Percentiles rank a stretch among this genome's conserved stretches.
Conservation (phyloP, 2,113 vertebrate genomes). For the Agelaius tricolor region DNA sequence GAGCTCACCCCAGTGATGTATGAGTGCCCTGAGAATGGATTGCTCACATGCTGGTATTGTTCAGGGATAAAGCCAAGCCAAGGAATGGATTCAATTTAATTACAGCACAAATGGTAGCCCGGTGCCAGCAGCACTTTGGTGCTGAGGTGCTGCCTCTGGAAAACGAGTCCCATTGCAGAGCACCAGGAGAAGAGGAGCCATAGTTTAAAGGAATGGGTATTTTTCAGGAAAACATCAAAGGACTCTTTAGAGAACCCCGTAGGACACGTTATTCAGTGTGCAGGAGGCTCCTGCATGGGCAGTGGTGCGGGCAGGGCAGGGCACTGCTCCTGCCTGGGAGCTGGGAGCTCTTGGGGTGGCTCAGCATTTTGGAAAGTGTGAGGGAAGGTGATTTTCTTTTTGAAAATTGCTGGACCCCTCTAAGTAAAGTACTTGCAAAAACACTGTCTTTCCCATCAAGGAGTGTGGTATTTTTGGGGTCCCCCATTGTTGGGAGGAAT, state of each 20-base stretch:
- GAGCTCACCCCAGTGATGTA: conserved; percentile 71
- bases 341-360: background rate
- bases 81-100: conserved; percentile 79
- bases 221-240: background rate
- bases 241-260: background rate
- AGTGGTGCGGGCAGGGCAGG: background rate
- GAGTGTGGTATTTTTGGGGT: too few relatives aligned
- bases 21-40: conserved; percentile 76
- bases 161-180: conserved; percentile 14
- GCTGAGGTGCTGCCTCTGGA: conserved; percentile 48
- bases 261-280: background rate
- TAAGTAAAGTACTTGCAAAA: background rate
- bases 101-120: conserved; percentile 60
- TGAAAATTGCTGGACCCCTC: background rate
- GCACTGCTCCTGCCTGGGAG: background rate
- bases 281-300: background rate
- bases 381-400: background rate
- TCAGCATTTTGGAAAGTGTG: background rate
- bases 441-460: background rate
- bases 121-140: conserved; percentile 51
- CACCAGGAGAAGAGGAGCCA: background rate
- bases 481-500: too few relatives aligned
- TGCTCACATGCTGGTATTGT: conserved; percentile 65
- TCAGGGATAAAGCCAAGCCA: conserved; percentile 76
- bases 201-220: conserved; percentile 5